Conservation (phyloP, 1,140 invertebrate genomes). For the Tyrophagus putrescentiae region DNA sequence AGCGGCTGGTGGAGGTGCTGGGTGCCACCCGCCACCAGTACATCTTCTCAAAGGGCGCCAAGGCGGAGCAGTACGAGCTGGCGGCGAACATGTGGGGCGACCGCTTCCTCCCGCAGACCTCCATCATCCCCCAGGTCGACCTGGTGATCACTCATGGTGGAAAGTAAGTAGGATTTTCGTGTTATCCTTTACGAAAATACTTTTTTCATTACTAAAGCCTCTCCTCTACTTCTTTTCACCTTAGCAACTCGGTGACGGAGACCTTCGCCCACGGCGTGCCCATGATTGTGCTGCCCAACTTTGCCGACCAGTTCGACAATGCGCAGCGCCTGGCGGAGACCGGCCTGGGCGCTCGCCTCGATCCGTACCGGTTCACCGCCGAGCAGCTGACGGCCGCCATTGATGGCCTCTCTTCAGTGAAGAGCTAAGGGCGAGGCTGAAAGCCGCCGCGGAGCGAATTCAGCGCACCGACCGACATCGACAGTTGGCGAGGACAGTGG, state of each 20-base stretch:
- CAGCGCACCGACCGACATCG: not conserved
- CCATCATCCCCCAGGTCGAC: not conserved
- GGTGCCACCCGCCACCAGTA: not conserved
- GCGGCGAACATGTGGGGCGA: not conserved
- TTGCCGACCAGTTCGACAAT: slow-evolving; percentile 25
- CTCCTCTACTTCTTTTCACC: no score
- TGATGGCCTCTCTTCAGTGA: slow-evolving; percentile 2
- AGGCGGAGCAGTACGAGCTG: not conserved
- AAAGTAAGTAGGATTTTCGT: slow-evolving; percentile 20
- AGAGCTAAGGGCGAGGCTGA: not conserved
- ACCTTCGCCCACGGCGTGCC: slow-evolving; percentile 10
- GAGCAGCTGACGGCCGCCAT: slow-evolving; percentile 12
- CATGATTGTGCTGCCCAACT: slow-evolving; percentile 19
- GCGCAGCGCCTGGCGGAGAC: slow-evolving; percentile 18
- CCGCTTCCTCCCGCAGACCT: no score
- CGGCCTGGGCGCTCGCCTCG: slow-evolving; percentile 8
- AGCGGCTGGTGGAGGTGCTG: not conserved
- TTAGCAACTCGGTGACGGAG: slow-evolving; percentile 21
- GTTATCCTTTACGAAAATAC: no score
- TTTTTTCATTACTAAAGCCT: no score
- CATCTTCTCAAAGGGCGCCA: not conserved
- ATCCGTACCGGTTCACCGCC: slow-evolving; percentile 14
- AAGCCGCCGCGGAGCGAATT: not conserved
- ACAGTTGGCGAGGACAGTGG: not conserved
- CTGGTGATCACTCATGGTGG: slow-evolving; percentile 9